Conservation (phyloP, 2,113 vertebrate species). For the Sylvia atricapilla region DNA sequence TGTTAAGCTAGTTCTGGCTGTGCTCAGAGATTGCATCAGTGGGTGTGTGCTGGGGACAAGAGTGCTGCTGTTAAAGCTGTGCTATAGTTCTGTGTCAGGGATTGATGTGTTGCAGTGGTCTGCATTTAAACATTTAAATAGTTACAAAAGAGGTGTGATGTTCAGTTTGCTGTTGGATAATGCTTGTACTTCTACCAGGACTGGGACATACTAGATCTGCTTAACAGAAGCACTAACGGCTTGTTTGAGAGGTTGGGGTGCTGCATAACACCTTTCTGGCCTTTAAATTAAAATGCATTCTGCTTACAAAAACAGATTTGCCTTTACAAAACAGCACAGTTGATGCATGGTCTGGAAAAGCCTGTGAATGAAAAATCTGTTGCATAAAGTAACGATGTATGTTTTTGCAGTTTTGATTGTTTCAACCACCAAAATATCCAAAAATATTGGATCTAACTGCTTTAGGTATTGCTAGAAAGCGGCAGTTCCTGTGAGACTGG, state of each 20-base stretch:
- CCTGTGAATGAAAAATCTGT: background rate
- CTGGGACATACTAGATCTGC: background rate
- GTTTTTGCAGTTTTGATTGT: background rate
- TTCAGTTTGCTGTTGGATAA: background rate
- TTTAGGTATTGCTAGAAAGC: background rate
- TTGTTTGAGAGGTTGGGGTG: background rate
- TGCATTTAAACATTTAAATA: background rate
- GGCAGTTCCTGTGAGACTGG: background rate
- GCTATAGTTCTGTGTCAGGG: fast-evolving
- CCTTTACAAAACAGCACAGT: background rate
- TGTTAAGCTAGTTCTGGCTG: background rate
- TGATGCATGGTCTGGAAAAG: background rate
- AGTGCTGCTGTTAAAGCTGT: background rate
- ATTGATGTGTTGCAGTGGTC: background rate
- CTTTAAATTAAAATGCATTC: background rate
- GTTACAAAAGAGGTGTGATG: background rate
- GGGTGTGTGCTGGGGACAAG: background rate
- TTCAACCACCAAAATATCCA: background rate
- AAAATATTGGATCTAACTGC: background rate
- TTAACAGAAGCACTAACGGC: background rate
- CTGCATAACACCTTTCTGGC: background rate
- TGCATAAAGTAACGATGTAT: background rate
- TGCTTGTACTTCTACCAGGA: background rate
- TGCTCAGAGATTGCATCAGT: background rate
- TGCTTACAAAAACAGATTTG: background rate